Evolutionary conservation across 1,140 invertebrate genomes (phyloP).

Genomic region (Drosophila sulfurigaster): DNA sequence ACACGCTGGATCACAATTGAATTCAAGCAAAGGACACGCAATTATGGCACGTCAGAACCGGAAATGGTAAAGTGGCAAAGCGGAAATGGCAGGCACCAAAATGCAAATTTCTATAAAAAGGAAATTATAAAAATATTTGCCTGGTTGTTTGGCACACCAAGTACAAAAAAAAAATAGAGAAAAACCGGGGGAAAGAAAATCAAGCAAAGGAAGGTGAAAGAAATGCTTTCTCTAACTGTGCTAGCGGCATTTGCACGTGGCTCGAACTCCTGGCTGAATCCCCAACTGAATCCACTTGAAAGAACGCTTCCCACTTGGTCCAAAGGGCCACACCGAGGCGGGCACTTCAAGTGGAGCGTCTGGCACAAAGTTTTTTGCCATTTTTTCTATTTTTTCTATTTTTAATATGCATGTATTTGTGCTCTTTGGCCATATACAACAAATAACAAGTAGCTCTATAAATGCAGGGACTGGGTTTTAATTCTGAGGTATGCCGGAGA

Average conservation of each 20-base stretch:
- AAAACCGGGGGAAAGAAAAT: neutral
- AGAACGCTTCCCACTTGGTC: conserved; percentile 49
- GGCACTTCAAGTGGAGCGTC: conserved; percentile 65
- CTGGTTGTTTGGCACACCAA: conserved; percentile 21
- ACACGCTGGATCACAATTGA: neutral
- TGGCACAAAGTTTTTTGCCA: conserved; percentile 52
- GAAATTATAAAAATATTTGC: conserved; percentile 78
- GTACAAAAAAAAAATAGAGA: neutral
- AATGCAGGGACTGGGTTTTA: conserved; percentile 15
- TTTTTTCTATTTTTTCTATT: conserved; percentile 30
- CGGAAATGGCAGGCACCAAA: conserved; percentile 69
- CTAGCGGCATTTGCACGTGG: conserved; percentile 63
- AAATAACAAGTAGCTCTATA: conserved; percentile 64
- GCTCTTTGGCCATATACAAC: conserved; percentile 47
- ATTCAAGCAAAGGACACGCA: conserved; percentile 44
- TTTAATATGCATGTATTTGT: neutral
- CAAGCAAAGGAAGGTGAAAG: conserved; percentile 6
- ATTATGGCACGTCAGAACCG: conserved; percentile 72
- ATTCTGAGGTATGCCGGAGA: conserved; percentile 6
- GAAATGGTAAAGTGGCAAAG: conserved; percentile 78
- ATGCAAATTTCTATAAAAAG: conserved; percentile 72
- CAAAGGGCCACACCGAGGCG: conserved; percentile 41
- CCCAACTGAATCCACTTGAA: conserved; percentile 57
- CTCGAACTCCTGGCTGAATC: conserved; percentile 52
- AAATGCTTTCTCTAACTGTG: conserved; percentile 47